phyloP scores from a whole-genome alignment of 2,113 vertebrate genomes.

The Semicossyphus pulcher region DNA sequence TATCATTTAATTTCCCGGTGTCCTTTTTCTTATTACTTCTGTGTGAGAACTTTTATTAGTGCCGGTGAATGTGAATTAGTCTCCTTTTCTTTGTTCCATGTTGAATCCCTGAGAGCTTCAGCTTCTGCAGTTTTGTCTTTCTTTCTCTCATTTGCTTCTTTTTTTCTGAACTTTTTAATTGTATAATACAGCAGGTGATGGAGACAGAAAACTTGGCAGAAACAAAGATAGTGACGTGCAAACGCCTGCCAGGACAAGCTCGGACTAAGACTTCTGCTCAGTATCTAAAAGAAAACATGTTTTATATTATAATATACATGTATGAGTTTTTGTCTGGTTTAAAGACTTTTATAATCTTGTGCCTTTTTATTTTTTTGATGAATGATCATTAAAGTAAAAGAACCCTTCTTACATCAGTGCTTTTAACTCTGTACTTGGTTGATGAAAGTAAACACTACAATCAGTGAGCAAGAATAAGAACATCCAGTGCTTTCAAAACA shows the following conservation, averaged over 20 bases:
- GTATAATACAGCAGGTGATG: neutral
- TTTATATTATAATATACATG: too few species aligned
- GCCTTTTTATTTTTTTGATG: too few species aligned
- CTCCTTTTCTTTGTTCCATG: slow-evolving; percentile 16
- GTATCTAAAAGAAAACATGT: neutral
- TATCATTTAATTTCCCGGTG: slow-evolving; percentile 53
- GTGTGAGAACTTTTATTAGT: slow-evolving; percentile 41
- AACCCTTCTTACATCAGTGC: too few species aligned
- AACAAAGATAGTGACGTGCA: slow-evolving; percentile 7
- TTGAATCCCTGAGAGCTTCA: slow-evolving; percentile 14
- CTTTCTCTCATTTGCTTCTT: neutral
- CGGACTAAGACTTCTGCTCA: neutral
- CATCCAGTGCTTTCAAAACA: too few species aligned
- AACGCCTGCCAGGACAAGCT: neutral
- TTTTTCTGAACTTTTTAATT: slow-evolving; percentile 13
- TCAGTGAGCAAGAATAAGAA: too few species aligned
- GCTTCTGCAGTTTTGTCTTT: neutral
- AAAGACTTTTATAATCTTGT: neutral
- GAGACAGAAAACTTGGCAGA: neutral
- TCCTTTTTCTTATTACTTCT: slow-evolving; percentile 32
- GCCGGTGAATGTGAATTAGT: slow-evolving; percentile 17
- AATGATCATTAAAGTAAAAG: too few species aligned
- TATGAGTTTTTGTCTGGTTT: neutral
- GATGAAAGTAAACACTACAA: too few species aligned
- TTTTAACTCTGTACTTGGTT: too few species aligned